These are phyloP conservation scores for Mechanitis mazaeus DNA, from an alignment of 2,888 invertebrate genomes.

Conservation along the genomic window DNA sequence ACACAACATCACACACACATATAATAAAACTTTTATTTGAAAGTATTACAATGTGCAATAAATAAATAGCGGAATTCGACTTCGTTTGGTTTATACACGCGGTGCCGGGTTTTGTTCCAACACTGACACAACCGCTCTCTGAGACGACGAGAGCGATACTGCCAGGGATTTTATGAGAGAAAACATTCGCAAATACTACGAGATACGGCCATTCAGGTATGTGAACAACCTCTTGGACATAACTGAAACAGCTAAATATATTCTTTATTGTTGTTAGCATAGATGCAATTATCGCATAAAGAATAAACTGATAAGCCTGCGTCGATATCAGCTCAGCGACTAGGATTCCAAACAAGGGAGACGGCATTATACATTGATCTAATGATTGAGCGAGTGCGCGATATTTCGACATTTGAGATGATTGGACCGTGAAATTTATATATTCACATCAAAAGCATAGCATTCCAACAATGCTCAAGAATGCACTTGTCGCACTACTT, in stretches of 20 bases:
- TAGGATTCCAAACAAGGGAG: slow-evolving; percentile 63
- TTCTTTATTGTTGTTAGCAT: slow-evolving; percentile 40
- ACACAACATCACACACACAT: slow-evolving; percentile 49
- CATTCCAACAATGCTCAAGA: slow-evolving; percentile 47
- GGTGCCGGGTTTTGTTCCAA: slow-evolving; percentile 38
- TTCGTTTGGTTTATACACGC: slow-evolving; percentile 47
- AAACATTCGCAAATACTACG: slow-evolving; percentile 68
- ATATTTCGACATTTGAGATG: slow-evolving; percentile 59
- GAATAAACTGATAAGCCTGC: slow-evolving; percentile 61
- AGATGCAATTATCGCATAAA: slow-evolving; percentile 43
- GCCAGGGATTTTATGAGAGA: slow-evolving; percentile 54
- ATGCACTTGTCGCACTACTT: slow-evolving; percentile 22
- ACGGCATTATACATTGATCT: slow-evolving; percentile 29
- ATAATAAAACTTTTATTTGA: slow-evolving; percentile 56
- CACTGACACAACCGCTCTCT: slow-evolving; percentile 32
- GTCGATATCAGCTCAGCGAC: slow-evolving; percentile 74
- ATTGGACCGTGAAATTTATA: slow-evolving; percentile 71
- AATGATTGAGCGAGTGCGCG: slow-evolving; percentile 41
- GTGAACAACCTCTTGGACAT: slow-evolving; percentile 59
- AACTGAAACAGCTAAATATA: slow-evolving; percentile 42
- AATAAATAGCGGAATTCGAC: slow-evolving; percentile 26
- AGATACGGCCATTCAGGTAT: slow-evolving; percentile 72
- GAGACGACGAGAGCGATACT: slow-evolving; percentile 46
- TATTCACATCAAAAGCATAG: slow-evolving; percentile 66
- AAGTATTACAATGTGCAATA: slow-evolving; percentile 52